Evolutionary conservation across 2,797 vertebrate species (phyloP), one percentile per base, ranked within the genome.

Genomic region (Gallirallus australis): DNA sequence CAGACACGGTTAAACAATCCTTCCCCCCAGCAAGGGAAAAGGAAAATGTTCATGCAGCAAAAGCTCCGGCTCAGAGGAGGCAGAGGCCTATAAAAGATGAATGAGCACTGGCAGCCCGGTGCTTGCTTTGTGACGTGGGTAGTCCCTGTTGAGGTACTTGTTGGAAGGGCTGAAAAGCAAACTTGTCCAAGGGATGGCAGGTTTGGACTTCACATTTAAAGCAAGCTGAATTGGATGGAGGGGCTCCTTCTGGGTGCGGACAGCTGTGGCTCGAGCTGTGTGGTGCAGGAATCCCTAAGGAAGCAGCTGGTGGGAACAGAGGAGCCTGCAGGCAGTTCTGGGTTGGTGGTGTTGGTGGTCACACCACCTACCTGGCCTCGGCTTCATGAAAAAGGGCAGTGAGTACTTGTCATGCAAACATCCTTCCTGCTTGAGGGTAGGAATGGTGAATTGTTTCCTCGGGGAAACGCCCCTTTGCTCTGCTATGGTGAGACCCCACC

Each of bases 81-180:
- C 8, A 39, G 39, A 42, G 45, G 28, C 47, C 42, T 63, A 8
- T 80, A 20, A 78, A 89, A 86, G 79, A 52, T 73, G 60, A 42
- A 90, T 0, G n/a, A 82, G 47, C 50, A 1, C 54, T 42, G 79
- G 23, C 57, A 40, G 31, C 1, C 1, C 2, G 1, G 40, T 24
- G 33, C 61, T 90, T 73, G 78, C 61, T 45, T 70, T 0, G 0
- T 45, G 61, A 14, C 0, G 0, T 20, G 12, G n/a, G 64, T 33
- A 14, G 47, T 28, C 45, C 40, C 0, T 37, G 48, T 15, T 45
- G 47, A 18, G 54, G 45, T 30, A 4, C 73, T 54, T 47, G 59
- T 19, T 53, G 59, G 30, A 59, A 61, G 47, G 21, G 18, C 53
- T 7, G 31, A 66, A 42, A 45, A 48, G 7, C 60, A 52, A 47